Percentiles rank a stretch among this genome's conserved stretches.
phyloP scores from a whole-genome alignment of 2,888 invertebrate species.

The Galerucella nymphaeae region DNA sequence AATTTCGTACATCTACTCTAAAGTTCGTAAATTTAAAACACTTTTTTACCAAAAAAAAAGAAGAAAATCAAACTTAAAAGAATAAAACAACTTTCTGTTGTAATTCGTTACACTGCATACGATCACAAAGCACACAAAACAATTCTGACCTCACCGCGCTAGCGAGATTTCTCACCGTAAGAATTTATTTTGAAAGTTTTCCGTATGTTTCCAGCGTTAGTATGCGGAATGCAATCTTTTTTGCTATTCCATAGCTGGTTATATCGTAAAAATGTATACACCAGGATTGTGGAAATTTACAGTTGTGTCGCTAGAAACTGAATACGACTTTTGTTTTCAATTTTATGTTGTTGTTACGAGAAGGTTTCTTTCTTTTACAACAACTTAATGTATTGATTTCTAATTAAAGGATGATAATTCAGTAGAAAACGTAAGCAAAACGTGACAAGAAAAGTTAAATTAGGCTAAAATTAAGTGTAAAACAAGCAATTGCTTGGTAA shows the following conservation, averaged over 20 bases:
- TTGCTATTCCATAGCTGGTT: constrained; percentile 1
- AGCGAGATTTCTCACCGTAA: constrained; percentile 20
- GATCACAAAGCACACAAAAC: constrained; percentile 5
- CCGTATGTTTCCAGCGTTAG: constrained; percentile 17
- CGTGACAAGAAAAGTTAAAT: too few species aligned
- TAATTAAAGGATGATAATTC: too few species aligned
- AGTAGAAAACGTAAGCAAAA: too few species aligned
- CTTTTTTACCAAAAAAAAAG: not conserved
- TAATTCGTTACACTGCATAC: constrained; percentile 18
- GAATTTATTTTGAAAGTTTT: constrained; percentile 29
- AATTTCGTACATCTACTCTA: too few species aligned
- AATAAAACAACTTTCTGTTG: constrained; percentile 13
- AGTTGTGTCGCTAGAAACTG: not conserved
- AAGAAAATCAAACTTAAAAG: not conserved
- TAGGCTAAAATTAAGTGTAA: too few species aligned
- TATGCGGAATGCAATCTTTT: constrained; percentile 22
- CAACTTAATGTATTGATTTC: too few species aligned
- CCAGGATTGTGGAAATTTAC: not conserved
- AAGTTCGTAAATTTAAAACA: not conserved
- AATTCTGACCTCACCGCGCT: constrained; percentile 21
- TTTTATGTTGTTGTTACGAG: not conserved
- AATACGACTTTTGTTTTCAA: constrained; percentile 4
- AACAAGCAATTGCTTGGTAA: too few species aligned
- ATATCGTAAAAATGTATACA: constrained; percentile 17
- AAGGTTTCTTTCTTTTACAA: too few species aligned